Base-by-base conservation (phyloP, 1,140 invertebrate genomes). In the Cotesia chilonis region DNA sequence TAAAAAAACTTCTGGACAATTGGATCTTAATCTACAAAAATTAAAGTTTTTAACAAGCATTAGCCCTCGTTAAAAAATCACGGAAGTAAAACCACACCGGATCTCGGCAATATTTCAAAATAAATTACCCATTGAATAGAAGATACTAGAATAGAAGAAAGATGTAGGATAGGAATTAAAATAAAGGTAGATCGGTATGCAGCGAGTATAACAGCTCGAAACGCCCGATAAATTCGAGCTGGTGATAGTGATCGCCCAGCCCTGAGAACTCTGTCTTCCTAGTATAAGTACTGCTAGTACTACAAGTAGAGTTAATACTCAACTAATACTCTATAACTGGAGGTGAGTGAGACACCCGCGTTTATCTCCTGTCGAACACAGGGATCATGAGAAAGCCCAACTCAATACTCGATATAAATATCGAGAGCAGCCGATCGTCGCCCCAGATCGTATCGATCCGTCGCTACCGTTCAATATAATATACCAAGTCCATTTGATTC, bases 391-490 rank as follows among this genome's bases (percentile, higher is more conserved):
- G 71, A 73, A 67, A 67, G 67, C 28, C 54, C 14, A 28, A 28
- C 28, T 28, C 28, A 28, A 28, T 28, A 28, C 28, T 47, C 60
- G 4, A 51, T 17, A 68, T 20, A 55, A 60, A 47, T 47, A 71
- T 70, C 57, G 74, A 67, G 67, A 73, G 74, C 71, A 70, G 68
- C 61, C 14, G 66, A 71, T 72, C 55, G 61, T 72, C 36, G 28
- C 55, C 72, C 59, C 47, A 71, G 74, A 76, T 76, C 71, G 63
- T 74, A 74, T 74, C 73, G 65, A 76, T 73, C 72, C 69, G 73
- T 76, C 73, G 74, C 74, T 76, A 76, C 74, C 71, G 74, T 73
- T 75, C 70, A 51, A 72, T 28, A 28, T 28, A 28, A 28, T 28
- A 28, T 61, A 60, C 47, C 28, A 20, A 9, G 14, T 35, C 17